Evolutionary conservation across 1,140 invertebrate species (phyloP), one percentile per base, ranked within the genome.

Genomic region (Drosophila watanabei): DNA sequence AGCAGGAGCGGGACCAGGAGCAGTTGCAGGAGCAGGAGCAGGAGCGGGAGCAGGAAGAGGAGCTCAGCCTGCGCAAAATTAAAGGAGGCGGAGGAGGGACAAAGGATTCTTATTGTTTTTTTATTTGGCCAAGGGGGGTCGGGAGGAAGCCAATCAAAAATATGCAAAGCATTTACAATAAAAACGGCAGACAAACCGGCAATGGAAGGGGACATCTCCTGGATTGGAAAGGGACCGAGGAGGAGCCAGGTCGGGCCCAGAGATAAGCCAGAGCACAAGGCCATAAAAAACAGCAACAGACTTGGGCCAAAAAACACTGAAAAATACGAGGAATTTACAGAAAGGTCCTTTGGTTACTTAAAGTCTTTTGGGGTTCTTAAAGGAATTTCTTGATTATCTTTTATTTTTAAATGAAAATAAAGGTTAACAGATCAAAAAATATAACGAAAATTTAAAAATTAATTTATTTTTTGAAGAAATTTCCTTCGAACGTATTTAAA

Each of bases 161-260:
- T 89, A 87, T 87, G 84, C 80, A 88, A 87, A 87, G 75, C 72
- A 87, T 87, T 87, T 75, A 80, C 80, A 87, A 87, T 87, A 88
- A 88, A 87, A 82, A 70, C 63, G 54, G 54, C 60, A 66, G 69
- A 62, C 43, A 43, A 45, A 16, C 18, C 28, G 39, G 14, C 16
- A 7, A 28, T 28, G 35, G 45, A 6, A 18, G 18, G 16, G 39
- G 37, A 13, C 33, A 43, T 4, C 4, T n/a, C 16, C 7, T n/a
- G 39, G 41, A 43, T 37, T 45, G 62, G 46, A 48, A 16, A 8
- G 16, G 41, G 28, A 32, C n/a, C n/a, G 4, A 32, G 57, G 4
- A 32, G 57, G 35, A 63, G 65, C 35, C 35, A 51, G 57, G 48
- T 33, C 8, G 49, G 30, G 37, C 46, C 46, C 68, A 37, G 49